These are phyloP conservation scores for Diorhabda sublineata DNA, from an alignment of 1,140 invertebrate species.

Conservation along the genomic window DNA sequence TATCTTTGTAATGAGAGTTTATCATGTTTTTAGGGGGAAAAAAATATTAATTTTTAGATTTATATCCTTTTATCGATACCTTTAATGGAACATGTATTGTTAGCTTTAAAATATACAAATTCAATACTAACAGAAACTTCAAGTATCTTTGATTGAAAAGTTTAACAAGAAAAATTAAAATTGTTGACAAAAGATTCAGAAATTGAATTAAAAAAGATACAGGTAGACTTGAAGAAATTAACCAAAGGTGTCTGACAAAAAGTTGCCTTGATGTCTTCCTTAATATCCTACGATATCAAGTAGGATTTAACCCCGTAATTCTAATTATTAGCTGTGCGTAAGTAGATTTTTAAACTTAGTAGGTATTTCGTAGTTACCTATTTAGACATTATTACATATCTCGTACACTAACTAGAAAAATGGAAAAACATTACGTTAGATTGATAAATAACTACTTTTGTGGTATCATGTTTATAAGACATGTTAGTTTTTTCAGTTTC, in stretches of 20 bases:
- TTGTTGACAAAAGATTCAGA: not conserved
- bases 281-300: constrained; percentile 13
- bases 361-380: constrained; percentile 21
- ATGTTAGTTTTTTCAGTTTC: too few relatives aligned
- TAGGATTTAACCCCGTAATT: constrained; percentile 21
- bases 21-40: too few relatives aligned
- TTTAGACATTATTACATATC: constrained; percentile 28
- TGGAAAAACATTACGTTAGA: not conserved
- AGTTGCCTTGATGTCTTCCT: constrained; percentile 39
- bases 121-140: too few relatives aligned
- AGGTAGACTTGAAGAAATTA: not conserved
- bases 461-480: too few relatives aligned
- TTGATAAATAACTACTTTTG: not conserved
- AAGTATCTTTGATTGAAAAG: too few relatives aligned
- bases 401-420: constrained; percentile 12
- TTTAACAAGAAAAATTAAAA: not conserved
- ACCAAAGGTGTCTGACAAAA: constrained; percentile 7
- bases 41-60: too few relatives aligned
- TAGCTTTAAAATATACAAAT: too few relatives aligned
- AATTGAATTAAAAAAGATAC: not conserved
- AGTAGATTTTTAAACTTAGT: constrained; percentile 14
- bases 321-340: constrained; percentile 22
- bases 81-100: too few relatives aligned
- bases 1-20: too few relatives aligned
- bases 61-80: too few relatives aligned